Evolutionary conservation across 1,140 invertebrate genomes (phyloP).

Genomic region (Ephestia elutella): DNA sequence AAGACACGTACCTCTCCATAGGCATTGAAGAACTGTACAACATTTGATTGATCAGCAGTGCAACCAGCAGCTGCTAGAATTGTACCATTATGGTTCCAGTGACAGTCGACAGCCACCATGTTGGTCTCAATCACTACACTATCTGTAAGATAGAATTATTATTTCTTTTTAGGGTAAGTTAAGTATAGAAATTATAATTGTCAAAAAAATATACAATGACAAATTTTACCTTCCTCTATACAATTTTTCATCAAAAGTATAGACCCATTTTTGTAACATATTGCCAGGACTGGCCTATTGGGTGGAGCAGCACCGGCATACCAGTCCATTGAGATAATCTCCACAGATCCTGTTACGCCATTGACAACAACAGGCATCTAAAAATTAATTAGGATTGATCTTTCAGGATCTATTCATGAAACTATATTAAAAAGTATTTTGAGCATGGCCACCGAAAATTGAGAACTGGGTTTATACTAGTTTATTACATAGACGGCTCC

Average conservation of each 20-base stretch:
- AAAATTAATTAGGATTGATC: constrained; percentile 22
- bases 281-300: constrained; percentile 85
- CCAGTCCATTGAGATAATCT: constrained; percentile 88
- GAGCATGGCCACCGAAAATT: no score
- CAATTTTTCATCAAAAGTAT: constrained; percentile 93
- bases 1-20: constrained; percentile 83
- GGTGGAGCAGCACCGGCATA: constrained; percentile 84
- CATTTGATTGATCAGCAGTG: constrained; percentile 81
- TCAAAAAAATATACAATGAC: background rate
- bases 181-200: background rate
- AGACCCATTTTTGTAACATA: constrained; percentile 91
- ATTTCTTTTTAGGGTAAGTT: background rate
- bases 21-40: constrained; percentile 92
- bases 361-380: constrained; percentile 81
- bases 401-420: no score
- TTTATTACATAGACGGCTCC: no score
- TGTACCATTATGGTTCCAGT: constrained; percentile 94
- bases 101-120: constrained; percentile 86
- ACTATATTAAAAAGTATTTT: no score
- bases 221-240: constrained; percentile 84
- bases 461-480: no score
- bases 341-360: constrained; percentile 75
- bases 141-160: constrained; percentile 54
- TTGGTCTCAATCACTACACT: constrained; percentile 84
- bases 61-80: constrained; percentile 91